Evolutionary conservation across 2,888 invertebrate genomes (phyloP).

Genomic region (Ormyrus thymus): DNA sequence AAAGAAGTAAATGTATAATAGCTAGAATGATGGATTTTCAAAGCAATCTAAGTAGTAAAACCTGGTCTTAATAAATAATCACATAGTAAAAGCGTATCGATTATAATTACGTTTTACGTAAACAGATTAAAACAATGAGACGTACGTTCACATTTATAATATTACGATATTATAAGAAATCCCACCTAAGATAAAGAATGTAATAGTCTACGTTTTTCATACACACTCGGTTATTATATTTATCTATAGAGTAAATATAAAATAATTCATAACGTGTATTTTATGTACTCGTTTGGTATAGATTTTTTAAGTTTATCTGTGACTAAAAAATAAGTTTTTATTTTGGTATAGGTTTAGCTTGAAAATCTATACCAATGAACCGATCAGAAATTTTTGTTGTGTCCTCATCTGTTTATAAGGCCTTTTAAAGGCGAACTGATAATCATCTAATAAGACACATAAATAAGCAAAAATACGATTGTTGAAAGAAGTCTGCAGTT

Average conservation of each 20-base stretch:
- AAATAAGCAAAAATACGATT: too few relatives aligned
- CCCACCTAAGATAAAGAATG: slow-evolving; percentile 71
- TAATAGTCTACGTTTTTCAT: slow-evolving; percentile 73
- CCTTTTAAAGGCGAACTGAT: too few relatives aligned
- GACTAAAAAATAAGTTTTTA: slow-evolving; percentile 30
- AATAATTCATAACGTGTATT: slow-evolving; percentile 60
- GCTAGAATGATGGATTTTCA: slow-evolving; percentile 62
- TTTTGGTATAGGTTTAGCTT: too few relatives aligned
- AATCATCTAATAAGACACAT: too few relatives aligned
- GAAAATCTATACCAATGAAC: too few relatives aligned
- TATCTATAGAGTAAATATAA: slow-evolving; percentile 64
- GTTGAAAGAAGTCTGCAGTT: too few relatives aligned
- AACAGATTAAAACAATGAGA: slow-evolving; percentile 54
- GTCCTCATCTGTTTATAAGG: background rate
- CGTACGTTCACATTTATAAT: slow-evolving; percentile 59
- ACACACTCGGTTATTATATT: slow-evolving; percentile 70
- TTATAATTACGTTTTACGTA: slow-evolving; percentile 66
- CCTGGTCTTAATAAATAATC: slow-evolving; percentile 64
- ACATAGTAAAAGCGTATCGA: slow-evolving; percentile 63
- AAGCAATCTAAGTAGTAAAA: slow-evolving; percentile 64
- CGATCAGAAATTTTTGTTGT: slow-evolving; percentile 1
- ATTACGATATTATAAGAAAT: slow-evolving; percentile 65
- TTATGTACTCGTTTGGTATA: slow-evolving; percentile 64
- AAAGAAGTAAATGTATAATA: slow-evolving; percentile 21
- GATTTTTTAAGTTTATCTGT: slow-evolving; percentile 51